These are phyloP conservation scores for Streptopelia turtur DNA, from an alignment of 2,797 vertebrate species.

Conservation along the genomic window DNA sequence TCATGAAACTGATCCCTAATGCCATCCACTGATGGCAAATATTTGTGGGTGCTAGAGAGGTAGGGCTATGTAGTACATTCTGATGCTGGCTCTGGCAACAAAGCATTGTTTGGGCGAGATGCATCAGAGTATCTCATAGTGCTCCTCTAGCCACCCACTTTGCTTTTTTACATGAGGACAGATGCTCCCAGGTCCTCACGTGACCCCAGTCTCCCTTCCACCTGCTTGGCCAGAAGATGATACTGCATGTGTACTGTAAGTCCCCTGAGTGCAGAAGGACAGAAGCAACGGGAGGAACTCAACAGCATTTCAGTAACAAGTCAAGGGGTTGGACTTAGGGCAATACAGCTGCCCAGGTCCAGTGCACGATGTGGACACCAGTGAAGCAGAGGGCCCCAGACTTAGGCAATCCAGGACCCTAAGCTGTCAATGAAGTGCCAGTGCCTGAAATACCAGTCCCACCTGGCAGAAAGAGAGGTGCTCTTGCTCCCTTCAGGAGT, in stretches of 20 bases:
- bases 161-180: background rate
- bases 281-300: background rate
- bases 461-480: background rate
- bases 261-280: accelerated
- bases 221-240: background rate
- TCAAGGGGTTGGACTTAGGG: background rate
- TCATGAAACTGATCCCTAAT: background rate
- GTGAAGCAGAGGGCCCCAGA: background rate
- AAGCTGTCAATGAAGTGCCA: accelerated
- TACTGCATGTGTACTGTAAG: background rate
- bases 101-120: background rate
- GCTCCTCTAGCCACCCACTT: background rate
- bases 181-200: background rate
- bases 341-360: background rate
- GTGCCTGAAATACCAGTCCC: background rate
- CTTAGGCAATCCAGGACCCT: background rate
- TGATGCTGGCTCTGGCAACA: background rate
- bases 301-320: background rate
- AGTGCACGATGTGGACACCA: background rate
- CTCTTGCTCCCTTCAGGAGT: background rate
- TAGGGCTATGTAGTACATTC: background rate
- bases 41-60: background rate
- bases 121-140: background rate
- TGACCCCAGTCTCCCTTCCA: background rate
- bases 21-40: background rate